Conservation (phyloP, 2,888 invertebrate species). For the Ramazzottius varieornatus region DNA sequence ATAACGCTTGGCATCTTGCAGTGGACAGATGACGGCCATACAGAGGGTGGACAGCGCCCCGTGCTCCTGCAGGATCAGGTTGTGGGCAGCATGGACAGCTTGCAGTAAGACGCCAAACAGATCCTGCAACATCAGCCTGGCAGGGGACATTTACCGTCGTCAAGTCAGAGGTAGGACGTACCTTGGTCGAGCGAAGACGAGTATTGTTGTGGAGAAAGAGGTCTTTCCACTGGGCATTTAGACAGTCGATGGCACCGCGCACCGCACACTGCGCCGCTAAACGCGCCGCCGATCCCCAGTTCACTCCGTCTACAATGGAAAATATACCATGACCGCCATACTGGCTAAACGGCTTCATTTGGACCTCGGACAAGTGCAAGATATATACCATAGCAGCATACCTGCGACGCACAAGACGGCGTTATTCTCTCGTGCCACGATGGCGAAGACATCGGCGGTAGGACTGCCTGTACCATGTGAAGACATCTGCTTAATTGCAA, state of each 20-base stretch:
- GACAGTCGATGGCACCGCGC: constrained; percentile 52
- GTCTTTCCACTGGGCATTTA: constrained; percentile 32
- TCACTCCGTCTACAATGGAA: constrained; percentile 62
- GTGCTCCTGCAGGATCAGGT: constrained; percentile 50
- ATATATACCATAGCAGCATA: too few relatives aligned
- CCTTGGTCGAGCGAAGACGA: background rate
- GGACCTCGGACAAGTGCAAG: too few relatives aligned
- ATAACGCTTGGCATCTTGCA: constrained; percentile 26
- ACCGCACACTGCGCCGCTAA: constrained; percentile 59
- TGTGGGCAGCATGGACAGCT: constrained; percentile 57
- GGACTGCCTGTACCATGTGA: constrained; percentile 55
- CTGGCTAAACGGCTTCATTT: too few relatives aligned
- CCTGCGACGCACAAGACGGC: too few relatives aligned
- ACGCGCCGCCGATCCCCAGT: constrained; percentile 66
- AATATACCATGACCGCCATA: too few relatives aligned
- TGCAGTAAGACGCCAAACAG: constrained; percentile 46
- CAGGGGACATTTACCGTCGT: background rate
- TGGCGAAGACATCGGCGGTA: constrained; percentile 59
- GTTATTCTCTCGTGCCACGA: constrained; percentile 36
- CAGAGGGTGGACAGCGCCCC: constrained; percentile 58
- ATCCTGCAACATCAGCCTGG: constrained; percentile 26
- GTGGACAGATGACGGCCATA: constrained; percentile 29
- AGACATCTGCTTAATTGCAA: too few relatives aligned
- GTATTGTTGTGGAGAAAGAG: background rate
- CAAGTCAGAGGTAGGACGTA: background rate